Base-by-base conservation (phyloP, 2,888 invertebrate genomes). In the Dolomedes plantarius region DNA sequence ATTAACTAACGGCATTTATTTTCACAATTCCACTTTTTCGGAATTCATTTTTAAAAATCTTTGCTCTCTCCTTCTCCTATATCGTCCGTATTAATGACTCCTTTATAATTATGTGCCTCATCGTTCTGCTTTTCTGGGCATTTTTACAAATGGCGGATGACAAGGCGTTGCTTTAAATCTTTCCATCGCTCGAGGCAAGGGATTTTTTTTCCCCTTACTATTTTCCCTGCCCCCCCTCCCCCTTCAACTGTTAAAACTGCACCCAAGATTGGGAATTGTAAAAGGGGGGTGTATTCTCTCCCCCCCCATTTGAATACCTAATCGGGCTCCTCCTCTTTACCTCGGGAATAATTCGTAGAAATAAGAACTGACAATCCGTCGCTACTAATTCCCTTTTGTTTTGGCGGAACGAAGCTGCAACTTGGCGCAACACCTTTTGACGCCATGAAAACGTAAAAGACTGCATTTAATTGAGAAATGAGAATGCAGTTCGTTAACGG, bases 401-500 rank as follows among this genome's bases (percentile, higher is more conserved):
- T 85, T 78, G 76, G 72, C 56, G 50, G 68, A 32, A 73, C 46
- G 50, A 65, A 36, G 28, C 65, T 65, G 27, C 62, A 31, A 71
- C 75, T 76, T 65, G 31, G 75, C 64, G 77, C 32, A 68, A 75
- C 69, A 75, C 75, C 75, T 75, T 73, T 73, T 73, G 80, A 74
- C 73, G 75, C 41, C 39, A 68, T 23, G 39, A 69, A 75, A 71
- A 36, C 68, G 68, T 50, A 74, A 72, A 65, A 23, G 74, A 68
- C 68, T 74, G 77, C 73, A 73, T 78, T 85, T 85, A 85, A 85
- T 85, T 85, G 83, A 72, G 77, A 85, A 85, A 85, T 85, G 83
- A 85, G 83, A 77, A 76, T 28, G 36, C 56, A 32, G 56, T 73
- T 78, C 77, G 83, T 85, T 85, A 85, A 78, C 72, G 83, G 73